phyloP scores from a whole-genome alignment of 1,140 invertebrate species.

The Whitmania pigra region DNA sequence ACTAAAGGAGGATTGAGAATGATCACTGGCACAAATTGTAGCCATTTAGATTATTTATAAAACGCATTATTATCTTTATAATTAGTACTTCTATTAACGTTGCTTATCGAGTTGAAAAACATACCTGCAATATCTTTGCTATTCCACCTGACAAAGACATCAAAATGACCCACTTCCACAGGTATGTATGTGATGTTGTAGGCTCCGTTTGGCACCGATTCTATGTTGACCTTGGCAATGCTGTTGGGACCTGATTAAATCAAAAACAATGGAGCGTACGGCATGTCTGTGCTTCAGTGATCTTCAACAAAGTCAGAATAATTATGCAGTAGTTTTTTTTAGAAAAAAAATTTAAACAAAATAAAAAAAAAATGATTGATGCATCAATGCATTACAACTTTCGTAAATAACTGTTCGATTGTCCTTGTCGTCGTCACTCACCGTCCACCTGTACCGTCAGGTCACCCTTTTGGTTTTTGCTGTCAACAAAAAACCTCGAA shows the following conservation, averaged over 20 bases:
- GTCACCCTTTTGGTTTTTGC: constrained; percentile 41
- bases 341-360: too few relatives aligned
- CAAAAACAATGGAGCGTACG: too few relatives aligned
- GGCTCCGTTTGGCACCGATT: constrained; percentile 40
- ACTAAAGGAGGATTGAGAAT: too few relatives aligned
- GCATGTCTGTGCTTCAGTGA: too few relatives aligned
- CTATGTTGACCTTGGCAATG: constrained; percentile 14
- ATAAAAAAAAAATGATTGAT: too few relatives aligned
- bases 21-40: too few relatives aligned
- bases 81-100: too few relatives aligned
- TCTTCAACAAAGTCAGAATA: too few relatives aligned
- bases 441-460: constrained; percentile 37
- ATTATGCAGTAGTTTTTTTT: not conserved
- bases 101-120: not conserved
- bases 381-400: not conserved
- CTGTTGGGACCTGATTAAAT: constrained; percentile 18
- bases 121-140: constrained; percentile 50
- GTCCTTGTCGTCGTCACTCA: constrained; percentile 21
- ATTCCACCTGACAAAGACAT: constrained; percentile 59
- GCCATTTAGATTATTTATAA: too few relatives aligned
- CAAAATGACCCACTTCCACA: constrained; percentile 58
- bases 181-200: constrained; percentile 57
- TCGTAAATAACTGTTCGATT: too few relatives aligned
- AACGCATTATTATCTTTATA: too few relatives aligned
- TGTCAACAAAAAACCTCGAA: constrained; percentile 42